phyloP scores from a whole-genome alignment of 1,140 invertebrate genomes.

The Anadara kagoshimensis region DNA sequence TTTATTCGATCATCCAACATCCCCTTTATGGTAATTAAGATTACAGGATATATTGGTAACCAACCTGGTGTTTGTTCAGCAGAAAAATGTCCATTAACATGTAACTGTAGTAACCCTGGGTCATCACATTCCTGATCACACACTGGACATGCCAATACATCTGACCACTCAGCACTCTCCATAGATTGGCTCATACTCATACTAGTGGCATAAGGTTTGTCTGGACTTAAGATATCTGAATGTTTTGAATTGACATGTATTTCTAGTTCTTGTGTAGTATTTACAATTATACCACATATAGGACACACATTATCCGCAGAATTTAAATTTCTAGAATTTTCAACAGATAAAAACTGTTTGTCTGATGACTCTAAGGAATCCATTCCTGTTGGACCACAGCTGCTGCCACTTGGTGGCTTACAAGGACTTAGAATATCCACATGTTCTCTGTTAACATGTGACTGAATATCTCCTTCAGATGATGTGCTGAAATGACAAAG shows the following conservation, averaged over 20 bases:
- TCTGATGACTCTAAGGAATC: too few species aligned
- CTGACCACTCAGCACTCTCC: slow-evolving; percentile 1
- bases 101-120: slow-evolving; percentile 45
- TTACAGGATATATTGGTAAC: neutral
- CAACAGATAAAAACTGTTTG: too few species aligned
- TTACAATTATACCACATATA: slow-evolving; percentile 72
- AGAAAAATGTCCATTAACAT: slow-evolving; percentile 69
- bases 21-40: neutral
- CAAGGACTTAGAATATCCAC: slow-evolving; percentile 88
- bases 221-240: slow-evolving; percentile 81
- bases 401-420: slow-evolving; percentile 70
- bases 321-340: too few species aligned
- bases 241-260: slow-evolving; percentile 91
- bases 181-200: slow-evolving; percentile 2
- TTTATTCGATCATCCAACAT: neutral
- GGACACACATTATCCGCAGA: slow-evolving; percentile 69
- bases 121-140: slow-evolving; percentile 62
- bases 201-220: slow-evolving; percentile 13
- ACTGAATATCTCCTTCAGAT: slow-evolving; percentile 84
- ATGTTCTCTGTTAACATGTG: slow-evolving; percentile 89
- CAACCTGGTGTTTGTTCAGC: slow-evolving; percentile 63
- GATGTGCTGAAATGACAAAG: slow-evolving; percentile 86
- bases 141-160: slow-evolving; percentile 68
- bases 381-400: slow-evolving; percentile 22
- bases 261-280: slow-evolving; percentile 85